Evolutionary conservation across 2,113 vertebrate species (phyloP).

Genomic region (Malurus melanocephalus): DNA sequence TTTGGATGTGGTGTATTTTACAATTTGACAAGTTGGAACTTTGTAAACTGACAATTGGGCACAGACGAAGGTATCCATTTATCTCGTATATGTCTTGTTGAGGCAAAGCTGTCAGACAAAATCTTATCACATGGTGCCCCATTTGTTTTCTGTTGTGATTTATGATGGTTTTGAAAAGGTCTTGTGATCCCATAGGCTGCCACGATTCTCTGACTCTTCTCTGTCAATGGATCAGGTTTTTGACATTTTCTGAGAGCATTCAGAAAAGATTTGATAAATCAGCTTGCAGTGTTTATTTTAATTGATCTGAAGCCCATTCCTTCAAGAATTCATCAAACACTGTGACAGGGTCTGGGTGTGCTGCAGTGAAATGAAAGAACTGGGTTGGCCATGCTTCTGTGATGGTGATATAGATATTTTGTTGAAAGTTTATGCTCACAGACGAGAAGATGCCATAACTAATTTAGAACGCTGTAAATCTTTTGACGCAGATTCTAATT

Average conservation of each 20-base stretch:
- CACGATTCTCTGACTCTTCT: slow-evolving; percentile 83
- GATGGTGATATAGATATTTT: slow-evolving; percentile 79
- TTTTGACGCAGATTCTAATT: slow-evolving; percentile 76
- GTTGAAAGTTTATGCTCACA: slow-evolving; percentile 75
- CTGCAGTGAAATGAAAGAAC: slow-evolving; percentile 65
- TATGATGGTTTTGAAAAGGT: slow-evolving; percentile 91
- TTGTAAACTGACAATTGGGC: slow-evolving; percentile 82
- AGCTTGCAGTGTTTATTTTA: slow-evolving; percentile 84
- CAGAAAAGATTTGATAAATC: slow-evolving; percentile 87
- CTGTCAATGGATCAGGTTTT: slow-evolving; percentile 85
- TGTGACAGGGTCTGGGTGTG: slow-evolving; percentile 73
- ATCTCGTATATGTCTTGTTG: slow-evolving; percentile 80
- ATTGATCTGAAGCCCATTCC: slow-evolving; percentile 84
- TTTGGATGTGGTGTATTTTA: slow-evolving; percentile 76
- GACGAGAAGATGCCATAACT: slow-evolving; percentile 77
- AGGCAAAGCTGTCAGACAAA: slow-evolving; percentile 84
- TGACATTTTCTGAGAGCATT: slow-evolving; percentile 83
- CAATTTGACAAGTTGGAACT: slow-evolving; percentile 79
- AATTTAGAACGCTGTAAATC: slow-evolving; percentile 80
- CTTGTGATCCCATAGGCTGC: slow-evolving; percentile 88
- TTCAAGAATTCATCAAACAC: slow-evolving; percentile 81
- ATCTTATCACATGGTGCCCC: slow-evolving; percentile 84
- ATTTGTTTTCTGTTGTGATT: slow-evolving; percentile 89
- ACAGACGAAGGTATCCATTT: slow-evolving; percentile 78
- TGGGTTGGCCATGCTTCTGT: slow-evolving; percentile 66